Evolutionary conservation across 2,888 invertebrate genomes (phyloP).

Genomic region (Dryomyza anilis): DNA sequence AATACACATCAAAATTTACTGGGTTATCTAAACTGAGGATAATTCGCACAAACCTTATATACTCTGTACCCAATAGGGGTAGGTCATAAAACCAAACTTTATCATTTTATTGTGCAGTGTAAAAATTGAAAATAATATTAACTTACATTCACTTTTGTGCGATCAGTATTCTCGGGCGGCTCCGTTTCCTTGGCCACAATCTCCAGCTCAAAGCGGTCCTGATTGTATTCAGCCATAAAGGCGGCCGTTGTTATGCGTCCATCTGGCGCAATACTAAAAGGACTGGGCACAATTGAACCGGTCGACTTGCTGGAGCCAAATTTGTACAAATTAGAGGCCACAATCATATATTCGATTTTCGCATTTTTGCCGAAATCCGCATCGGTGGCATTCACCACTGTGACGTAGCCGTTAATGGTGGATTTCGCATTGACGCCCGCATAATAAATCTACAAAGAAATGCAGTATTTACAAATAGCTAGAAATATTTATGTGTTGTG

Average conservation of each 20-base stretch:
- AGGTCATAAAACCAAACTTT: too few species aligned
- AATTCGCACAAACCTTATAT: too few species aligned
- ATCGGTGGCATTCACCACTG: constrained; percentile 79
- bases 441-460: constrained; percentile 49
- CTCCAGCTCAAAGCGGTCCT: constrained; percentile 83
- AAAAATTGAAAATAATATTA: neutral
- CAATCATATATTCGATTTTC: constrained; percentile 79
- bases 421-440: constrained; percentile 78
- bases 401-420: constrained; percentile 74
- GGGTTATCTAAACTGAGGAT: too few species aligned
- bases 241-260: constrained; percentile 69
- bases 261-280: constrained; percentile 66
- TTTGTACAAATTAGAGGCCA: constrained; percentile 80
- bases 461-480: neutral
- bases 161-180: constrained; percentile 77
- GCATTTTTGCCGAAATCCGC: constrained; percentile 84
- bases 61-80: too few species aligned
- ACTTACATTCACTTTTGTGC: constrained; percentile 78
- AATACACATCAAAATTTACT: too few species aligned
- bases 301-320: constrained; percentile 76
- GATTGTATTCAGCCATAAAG: constrained; percentile 87
- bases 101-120: too few species aligned
- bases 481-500: neutral
- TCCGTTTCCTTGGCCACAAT: constrained; percentile 82
- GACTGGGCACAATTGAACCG: constrained; percentile 87